Evolutionary conservation across 2,797 vertebrate species (phyloP), one percentile per base, ranked within the genome.

Genomic region (Sebastes flavidus): DNA sequence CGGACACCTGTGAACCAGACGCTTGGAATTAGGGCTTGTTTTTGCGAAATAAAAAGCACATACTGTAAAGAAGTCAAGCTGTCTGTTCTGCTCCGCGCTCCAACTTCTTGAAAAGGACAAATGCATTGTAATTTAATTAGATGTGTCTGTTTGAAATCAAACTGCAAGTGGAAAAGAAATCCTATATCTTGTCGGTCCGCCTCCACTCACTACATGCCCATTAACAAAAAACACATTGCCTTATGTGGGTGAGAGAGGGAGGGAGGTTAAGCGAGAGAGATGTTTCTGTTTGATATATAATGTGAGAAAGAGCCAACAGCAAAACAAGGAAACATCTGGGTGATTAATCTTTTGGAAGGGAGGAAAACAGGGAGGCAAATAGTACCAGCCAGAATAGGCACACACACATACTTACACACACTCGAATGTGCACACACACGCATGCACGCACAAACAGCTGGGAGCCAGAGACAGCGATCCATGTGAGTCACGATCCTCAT

Each of bases 291-390:
- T 94, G 92, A 93, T 92, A 91, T 93, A 94, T 92, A 92, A 95
- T 95, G 95, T 96, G 95, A 95, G 94, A 96, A 96, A 95, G 95
- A 95, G 94, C 95, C 94, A 95, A 95, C 95, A 96, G 95, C 95
- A 96, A 96, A 95, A 94, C 91, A 95, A 95, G 96, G 94, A 96
- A 96, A 96, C 96, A 97, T 96, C 96, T 97, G 96, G 95, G 90
- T 95, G 94, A 96, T 97, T 95, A 95, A 96, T 96, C 94, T 96
- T 93, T 93, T 91, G 77, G 83, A 88, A 84, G 82, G 90, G 88
- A 90, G 88, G 87, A 87, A 93, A 94, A 92, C 86, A 87, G 74
- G 73, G 77, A 89, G 88, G 88, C 76, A 86, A 90, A 87, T 81
- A 87, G 86, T 91, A 91, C 90, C 89, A 93, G 87, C 82, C 80